Base-by-base conservation (phyloP, 2,888 invertebrate species). In the Luperina nickerlii region DNA sequence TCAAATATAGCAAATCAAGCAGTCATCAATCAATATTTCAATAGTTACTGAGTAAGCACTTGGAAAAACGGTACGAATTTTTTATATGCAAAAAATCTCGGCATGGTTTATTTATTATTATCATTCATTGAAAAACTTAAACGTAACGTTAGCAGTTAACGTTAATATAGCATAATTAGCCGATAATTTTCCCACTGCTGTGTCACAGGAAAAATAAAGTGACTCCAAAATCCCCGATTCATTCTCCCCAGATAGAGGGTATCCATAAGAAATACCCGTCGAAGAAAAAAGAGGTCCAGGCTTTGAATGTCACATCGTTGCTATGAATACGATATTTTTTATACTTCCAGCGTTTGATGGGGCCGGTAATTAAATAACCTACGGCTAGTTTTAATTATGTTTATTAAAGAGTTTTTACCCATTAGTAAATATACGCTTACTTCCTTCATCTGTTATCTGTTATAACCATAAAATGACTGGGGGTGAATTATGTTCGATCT, bases 11-110 rank as follows among this genome's bases (percentile, higher is more conserved):
- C 11, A 69, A 66, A 67, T 67, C 20, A 51, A 51, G 0, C 7
- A 18, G 15, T 51, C 51, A 18, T 65, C 60, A 79, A 60, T 54
- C 45, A 74, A 79, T 66, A 79, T 79, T 79, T 79, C 62, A 79
- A 24, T 70, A 62, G 20, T 62, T 62, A 71, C 51, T 67, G 42
- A 70, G 60, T 42, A 20, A 60, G 60, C 27, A 38, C 63, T 51
- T 69, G 51, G 27, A 18, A 48, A 60, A 73, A 57, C 0, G 42
- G 9, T 9, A 42, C 42, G 4, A 18, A 45, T 11, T 63, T 57
- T 11, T 65, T 27, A 27, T 5, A 15, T 13, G 27, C 8, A 24
- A 27, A 20, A 32, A n/a, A 3, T 1, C 18, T 32, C 18, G 9
- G 32, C 18, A 4, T 8, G 8, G 8, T 18, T 27, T 27, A 18